These are phyloP conservation scores for Aphis craccivora DNA, from an alignment of 1,140 invertebrate genomes.

Conservation along the genomic window DNA sequence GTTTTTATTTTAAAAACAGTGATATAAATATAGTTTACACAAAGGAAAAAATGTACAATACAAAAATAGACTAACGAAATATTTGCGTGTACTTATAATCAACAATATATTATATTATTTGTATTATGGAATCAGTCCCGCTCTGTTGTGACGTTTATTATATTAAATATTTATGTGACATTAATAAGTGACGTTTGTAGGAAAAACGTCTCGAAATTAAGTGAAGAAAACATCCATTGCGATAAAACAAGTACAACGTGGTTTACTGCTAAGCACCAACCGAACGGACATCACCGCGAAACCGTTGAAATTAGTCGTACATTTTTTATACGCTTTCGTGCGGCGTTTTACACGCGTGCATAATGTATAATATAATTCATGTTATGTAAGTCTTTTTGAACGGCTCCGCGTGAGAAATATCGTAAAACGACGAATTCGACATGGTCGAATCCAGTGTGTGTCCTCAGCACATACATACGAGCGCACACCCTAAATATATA, in stretches of 20 bases:
- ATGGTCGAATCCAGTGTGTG: background rate
- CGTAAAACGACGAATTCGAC: conserved; percentile 27
- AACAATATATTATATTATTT: background rate
- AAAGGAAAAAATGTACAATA: background rate
- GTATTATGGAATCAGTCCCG: no score
- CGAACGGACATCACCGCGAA: background rate
- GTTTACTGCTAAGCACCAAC: background rate
- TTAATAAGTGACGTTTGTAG: background rate
- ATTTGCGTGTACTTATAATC: background rate
- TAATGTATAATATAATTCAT: background rate
- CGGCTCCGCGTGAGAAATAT: background rate
- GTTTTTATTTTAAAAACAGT: background rate
- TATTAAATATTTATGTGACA: background rate
- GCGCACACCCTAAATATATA: background rate
- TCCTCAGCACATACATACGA: no score
- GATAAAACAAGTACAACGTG: background rate
- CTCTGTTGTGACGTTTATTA: background rate
- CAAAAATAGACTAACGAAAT: background rate
- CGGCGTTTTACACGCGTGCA: background rate
- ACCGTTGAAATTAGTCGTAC: conserved; percentile 12
- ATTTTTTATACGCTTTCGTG: background rate
- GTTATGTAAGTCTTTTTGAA: background rate
- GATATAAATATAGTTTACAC: background rate
- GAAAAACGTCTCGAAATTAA: background rate
- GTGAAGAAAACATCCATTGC: background rate